These are phyloP conservation scores for Hyperoplus lanceolatus DNA, from an alignment of 2,797 vertebrate species.

Conservation along the genomic window DNA sequence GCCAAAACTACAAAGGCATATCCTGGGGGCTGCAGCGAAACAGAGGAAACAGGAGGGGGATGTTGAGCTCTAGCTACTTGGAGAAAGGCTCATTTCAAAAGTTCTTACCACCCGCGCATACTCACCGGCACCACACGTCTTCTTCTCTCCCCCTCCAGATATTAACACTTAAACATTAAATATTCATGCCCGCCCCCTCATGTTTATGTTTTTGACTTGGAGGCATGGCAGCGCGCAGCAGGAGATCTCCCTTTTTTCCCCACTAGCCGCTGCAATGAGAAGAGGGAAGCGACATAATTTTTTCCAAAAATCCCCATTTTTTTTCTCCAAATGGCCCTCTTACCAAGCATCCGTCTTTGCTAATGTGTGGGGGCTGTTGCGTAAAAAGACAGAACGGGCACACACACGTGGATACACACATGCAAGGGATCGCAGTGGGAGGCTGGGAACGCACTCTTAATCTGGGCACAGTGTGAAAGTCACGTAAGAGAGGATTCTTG, in stretches of 20 bases:
- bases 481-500: slow-evolving; percentile 71
- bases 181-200: slow-evolving; percentile 75
- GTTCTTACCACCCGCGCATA: slow-evolving; percentile 54
- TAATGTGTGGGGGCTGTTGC: slow-evolving; percentile 47
- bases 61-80: slow-evolving; percentile 69
- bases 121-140: slow-evolving; percentile 49
- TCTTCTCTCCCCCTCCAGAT: slow-evolving; percentile 67
- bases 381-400: slow-evolving; percentile 23
- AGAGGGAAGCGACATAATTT: slow-evolving; percentile 46
- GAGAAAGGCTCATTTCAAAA: slow-evolving; percentile 74
- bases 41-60: slow-evolving; percentile 65
- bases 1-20: slow-evolving; percentile 80
- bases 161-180: slow-evolving; percentile 78
- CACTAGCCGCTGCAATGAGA: background rate
- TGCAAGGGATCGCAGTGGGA: slow-evolving; percentile 36
- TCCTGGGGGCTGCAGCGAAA: slow-evolving; percentile 72
- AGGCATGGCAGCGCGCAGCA: slow-evolving; percentile 56
- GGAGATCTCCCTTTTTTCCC: slow-evolving; percentile 36
- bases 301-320: slow-evolving; percentile 25
- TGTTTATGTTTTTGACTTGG: slow-evolving; percentile 74
- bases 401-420: slow-evolving; percentile 30
- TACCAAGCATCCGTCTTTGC: slow-evolving; percentile 41
- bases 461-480: slow-evolving; percentile 76
- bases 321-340: slow-evolving; percentile 39
- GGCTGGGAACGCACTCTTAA: slow-evolving; percentile 73